phyloP scores from a whole-genome alignment of 2,888 invertebrate genomes.

The Agrotis puta region DNA sequence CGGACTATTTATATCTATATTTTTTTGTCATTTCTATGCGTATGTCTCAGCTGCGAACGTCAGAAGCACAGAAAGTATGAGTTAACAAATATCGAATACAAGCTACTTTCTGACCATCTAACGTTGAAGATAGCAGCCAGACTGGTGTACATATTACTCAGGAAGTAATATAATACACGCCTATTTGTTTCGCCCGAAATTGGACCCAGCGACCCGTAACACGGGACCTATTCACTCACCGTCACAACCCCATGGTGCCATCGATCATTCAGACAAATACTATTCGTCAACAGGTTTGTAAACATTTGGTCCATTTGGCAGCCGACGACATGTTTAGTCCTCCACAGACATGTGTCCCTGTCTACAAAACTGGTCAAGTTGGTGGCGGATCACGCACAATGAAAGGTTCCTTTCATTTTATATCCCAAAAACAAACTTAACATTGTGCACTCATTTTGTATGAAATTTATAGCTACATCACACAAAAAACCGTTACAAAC shows the following conservation, averaged over 20 bases:
- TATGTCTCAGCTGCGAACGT: not conserved
- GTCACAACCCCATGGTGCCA: constrained; percentile 13
- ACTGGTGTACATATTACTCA: not conserved
- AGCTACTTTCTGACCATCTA: too few species aligned
- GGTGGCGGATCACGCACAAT: too few species aligned
- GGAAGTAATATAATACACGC: not conserved
- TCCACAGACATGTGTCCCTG: not conserved
- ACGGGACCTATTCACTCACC: constrained; percentile 18
- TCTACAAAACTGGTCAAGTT: not conserved
- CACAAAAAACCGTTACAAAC: too few species aligned
- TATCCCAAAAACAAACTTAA: too few species aligned
- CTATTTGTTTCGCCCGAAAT: not conserved
- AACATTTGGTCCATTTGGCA: not conserved
- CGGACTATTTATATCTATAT: not conserved
- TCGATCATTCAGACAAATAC: constrained; percentile 16
- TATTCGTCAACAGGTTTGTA: constrained; percentile 23
- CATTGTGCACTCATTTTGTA: too few species aligned
- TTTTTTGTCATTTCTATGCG: not conserved
- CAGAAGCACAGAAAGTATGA: not conserved
- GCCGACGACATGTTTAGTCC: not conserved
- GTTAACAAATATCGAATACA: too few species aligned
- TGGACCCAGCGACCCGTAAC: constrained; percentile 12
- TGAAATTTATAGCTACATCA: too few species aligned
- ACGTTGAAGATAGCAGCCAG: not conserved
- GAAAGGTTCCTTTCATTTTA: too few species aligned